These are phyloP conservation scores for Andrena bicolor DNA, from an alignment of 2,888 invertebrate genomes.

Conservation along the genomic window DNA sequence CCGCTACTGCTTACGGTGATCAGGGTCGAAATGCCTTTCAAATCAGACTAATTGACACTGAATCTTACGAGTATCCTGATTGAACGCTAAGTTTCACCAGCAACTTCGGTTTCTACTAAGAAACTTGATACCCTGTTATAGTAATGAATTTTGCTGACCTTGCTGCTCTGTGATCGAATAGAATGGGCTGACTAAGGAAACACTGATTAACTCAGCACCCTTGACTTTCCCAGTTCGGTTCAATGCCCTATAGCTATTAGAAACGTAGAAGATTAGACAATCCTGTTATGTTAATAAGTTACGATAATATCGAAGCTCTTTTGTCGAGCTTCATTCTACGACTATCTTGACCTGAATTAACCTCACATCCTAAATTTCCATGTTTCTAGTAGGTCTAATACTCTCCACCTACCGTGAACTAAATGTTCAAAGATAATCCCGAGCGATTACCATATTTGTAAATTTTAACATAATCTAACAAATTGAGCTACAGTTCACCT, in stretches of 20 bases:
- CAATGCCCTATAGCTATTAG: not conserved
- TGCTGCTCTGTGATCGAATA: not conserved
- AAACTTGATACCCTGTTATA: not conserved
- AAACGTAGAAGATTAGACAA: not conserved
- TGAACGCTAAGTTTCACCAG: not conserved
- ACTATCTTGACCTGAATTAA: slow-evolving; percentile 4
- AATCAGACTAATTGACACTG: not conserved
- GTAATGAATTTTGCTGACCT: not conserved
- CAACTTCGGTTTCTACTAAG: not conserved
- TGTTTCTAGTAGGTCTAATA: not conserved
- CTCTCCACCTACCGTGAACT: not conserved
- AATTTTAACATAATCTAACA: no score
- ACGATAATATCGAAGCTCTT: not conserved
- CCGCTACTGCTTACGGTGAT: not conserved
- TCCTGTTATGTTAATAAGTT: slow-evolving; percentile 6
- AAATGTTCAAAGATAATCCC: not conserved
- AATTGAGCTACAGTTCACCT: not conserved
- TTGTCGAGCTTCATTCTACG: not conserved
- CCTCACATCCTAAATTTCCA: not conserved
- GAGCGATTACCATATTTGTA: no score
- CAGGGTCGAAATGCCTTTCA: not conserved
- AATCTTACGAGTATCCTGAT: not conserved
- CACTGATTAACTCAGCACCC: not conserved
- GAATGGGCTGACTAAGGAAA: not conserved
- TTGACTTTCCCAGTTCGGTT: not conserved